Base-by-base conservation (phyloP, 2,797 vertebrate genomes). In the Columba guinea region DNA sequence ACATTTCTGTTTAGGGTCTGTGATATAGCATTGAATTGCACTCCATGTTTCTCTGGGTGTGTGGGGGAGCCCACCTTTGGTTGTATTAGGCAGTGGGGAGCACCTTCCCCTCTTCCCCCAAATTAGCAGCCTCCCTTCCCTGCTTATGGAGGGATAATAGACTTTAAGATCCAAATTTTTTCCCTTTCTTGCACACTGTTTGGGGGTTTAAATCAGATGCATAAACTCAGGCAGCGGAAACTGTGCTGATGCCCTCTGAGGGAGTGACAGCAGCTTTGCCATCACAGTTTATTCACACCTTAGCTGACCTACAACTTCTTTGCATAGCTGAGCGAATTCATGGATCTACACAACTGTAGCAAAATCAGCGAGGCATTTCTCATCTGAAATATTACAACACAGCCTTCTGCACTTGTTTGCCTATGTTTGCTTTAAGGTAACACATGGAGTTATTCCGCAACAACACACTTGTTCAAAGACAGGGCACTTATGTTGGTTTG, bases 241-340 rank as follows among this genome's bases (percentile, higher is more conserved):
- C 39, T 34, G 70, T 17, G 26, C 39, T 69, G 71, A 41, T 93
- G 62, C 65, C 51, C 44, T 70, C 55, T 70, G 3, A n/a, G 75
- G 60, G 68, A 90, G 35, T 0, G 1, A 58, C 77, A 67, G 59
- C 55, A 90, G 70, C 70, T 71, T 73, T n/a, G 44, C 53, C 55
- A 24, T 56, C 75, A 9, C 74, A 9, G 75, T 73, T 73, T 70
- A 60, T 80, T 96, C 87, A 60, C 89, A 94, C 75, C 85, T 89
- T 55, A 67, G 68, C 82, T 92, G 91, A 91, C 82, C 87, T 85
- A 79, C 52, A 89, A 10, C 91, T 94, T 85, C 84, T 65, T 85
- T 93, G 64, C 12, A 5, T 9, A 87, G 89, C 71, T 63, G 68
- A 85, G 82, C 44, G 44, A 74, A 65, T 92, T 74, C 69, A 68